phyloP scores from a whole-genome alignment of 2,797 vertebrate species.

The Heliangelus exortis region DNA sequence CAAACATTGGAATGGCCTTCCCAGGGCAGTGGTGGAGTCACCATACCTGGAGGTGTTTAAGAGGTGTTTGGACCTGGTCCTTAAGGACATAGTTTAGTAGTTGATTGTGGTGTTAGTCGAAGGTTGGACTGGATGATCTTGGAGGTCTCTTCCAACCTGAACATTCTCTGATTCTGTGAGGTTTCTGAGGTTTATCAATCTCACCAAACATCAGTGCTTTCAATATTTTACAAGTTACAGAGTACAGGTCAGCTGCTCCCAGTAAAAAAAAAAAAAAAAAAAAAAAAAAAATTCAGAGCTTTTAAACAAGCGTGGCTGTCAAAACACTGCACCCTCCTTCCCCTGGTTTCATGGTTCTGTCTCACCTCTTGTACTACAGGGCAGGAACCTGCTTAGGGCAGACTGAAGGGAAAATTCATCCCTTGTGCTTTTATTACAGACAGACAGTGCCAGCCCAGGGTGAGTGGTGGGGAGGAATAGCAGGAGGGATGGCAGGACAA shows the following conservation, averaged over 20 bases:
- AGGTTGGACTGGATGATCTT: too few species aligned
- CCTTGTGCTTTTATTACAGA: neutral
- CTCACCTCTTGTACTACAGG: neutral
- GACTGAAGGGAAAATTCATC: neutral
- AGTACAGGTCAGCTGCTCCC: neutral
- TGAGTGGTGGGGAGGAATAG: fast-evolving
- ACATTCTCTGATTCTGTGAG: too few species aligned
- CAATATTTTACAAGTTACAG: neutral
- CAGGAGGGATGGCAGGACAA: neutral
- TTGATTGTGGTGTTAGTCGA: too few species aligned
- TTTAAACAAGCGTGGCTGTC: neutral
- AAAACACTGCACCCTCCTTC: neutral
- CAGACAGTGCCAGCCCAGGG: neutral
- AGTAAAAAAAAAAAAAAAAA: neutral
- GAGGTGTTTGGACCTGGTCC: too few species aligned
- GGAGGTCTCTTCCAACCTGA: too few species aligned
- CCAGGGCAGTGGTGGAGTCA: too few species aligned
- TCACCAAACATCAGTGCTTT: neutral
- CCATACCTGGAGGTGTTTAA: too few species aligned
- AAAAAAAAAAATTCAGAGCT: too few species aligned
- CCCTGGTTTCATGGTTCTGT: neutral
- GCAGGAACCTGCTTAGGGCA: neutral
- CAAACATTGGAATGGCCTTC: too few species aligned
- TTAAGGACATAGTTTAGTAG: too few species aligned
- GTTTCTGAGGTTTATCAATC: neutral